These are phyloP conservation scores for Sisor rabdophorus DNA, from an alignment of 2,113 vertebrate genomes.

Conservation along the genomic window DNA sequence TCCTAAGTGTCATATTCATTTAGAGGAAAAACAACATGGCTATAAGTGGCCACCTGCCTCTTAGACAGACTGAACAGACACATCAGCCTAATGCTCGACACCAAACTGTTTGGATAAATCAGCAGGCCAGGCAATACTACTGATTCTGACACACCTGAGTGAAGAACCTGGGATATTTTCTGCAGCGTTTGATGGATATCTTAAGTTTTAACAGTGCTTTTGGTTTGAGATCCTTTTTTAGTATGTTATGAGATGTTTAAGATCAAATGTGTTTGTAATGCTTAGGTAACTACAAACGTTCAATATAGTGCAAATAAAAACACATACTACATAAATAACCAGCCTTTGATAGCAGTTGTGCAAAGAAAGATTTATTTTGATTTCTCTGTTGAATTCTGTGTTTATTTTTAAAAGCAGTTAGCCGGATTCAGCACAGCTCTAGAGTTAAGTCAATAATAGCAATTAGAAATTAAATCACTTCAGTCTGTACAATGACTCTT, in stretches of 20 bases:
- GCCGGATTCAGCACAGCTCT: conserved; percentile 29
- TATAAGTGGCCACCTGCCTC: conserved; percentile 13
- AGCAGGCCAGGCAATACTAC: neutral
- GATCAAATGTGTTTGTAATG: too few species aligned
- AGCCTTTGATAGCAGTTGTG: neutral
- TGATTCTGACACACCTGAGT: neutral
- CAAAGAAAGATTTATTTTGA: conserved; percentile 13
- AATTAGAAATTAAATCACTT: conserved; percentile 65
- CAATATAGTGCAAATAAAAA: too few species aligned
- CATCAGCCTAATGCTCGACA: conserved; percentile 15
- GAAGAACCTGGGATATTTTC: neutral
- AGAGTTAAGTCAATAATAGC: conserved; percentile 63
- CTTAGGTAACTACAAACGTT: too few species aligned
- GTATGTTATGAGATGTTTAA: neutral
- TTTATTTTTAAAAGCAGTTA: conserved; percentile 40
- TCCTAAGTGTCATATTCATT: conserved; percentile 13
- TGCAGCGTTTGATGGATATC: neutral
- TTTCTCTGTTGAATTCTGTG: conserved; percentile 42
- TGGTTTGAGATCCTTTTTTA: neutral
- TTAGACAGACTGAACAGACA: conserved; percentile 34
- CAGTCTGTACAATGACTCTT: conserved; percentile 55
- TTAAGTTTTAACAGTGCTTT: neutral
- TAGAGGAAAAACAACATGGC: conserved; percentile 14
- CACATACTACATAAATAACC: conserved; percentile 1
- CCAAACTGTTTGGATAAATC: conserved; percentile 1